Evolutionary conservation across 2,113 vertebrate species (phyloP), one percentile per base, ranked within the genome.

Genomic region (Amia ocellicauda): DNA sequence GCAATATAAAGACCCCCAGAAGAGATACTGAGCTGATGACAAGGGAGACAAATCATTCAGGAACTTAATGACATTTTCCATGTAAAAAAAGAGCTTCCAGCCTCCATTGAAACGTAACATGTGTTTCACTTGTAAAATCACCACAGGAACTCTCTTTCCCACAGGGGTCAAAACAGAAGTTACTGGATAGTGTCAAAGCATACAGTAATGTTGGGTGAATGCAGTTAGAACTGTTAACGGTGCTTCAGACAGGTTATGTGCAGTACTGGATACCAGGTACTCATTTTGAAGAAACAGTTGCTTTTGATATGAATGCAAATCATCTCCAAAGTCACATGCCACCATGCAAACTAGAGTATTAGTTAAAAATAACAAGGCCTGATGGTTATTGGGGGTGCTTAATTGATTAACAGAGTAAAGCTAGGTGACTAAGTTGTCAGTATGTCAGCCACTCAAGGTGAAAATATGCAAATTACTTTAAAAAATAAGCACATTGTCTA

Each of bases 1-100:
- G 71, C 79, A 69, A 74, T 71, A 82, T 78, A 82, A 85, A 81
- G 76, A 78, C 72, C 72, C 77, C 78, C 76, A 67, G 78, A 78
- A 72, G 78, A 82, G 76, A 78, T 70, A 63, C 64, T 67, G 76
- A 78, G 69, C 71, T 74, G 63, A 76, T 60, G 73, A 73, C 68
- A 69, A 69, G 63, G 66, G 74, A 74, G 69, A 64, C 74, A 77
- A 78, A 80, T 79, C 80, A 79, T 75, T 80, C 77, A 72, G 69
- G 80, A 73, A 77, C 72, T 77, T 83, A 83, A 78, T 73, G 78
- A 78, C 69, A 71, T 82, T 76, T 77, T 77, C 64, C 69, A 72
- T 72, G 68, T 78, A 74, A 77, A 74, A 71, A 77, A 69, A n/a
- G n/a, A n/a, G 52, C 58, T 62, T 58, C 74, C 76, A 78, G 69